Evolutionary conservation across 2,888 invertebrate species (phyloP).

Genomic region (Lithophane ornitopus): DNA sequence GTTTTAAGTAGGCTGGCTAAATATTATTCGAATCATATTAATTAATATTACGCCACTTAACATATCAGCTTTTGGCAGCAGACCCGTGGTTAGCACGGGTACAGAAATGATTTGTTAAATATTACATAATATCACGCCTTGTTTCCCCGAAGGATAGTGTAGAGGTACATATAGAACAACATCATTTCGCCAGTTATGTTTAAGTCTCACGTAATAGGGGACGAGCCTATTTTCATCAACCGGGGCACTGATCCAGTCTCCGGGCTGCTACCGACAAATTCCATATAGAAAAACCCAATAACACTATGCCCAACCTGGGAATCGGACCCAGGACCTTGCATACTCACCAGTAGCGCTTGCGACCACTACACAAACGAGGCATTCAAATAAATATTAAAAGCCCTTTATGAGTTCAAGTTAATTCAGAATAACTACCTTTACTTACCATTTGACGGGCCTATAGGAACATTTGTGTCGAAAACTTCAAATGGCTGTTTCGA

Average conservation of each 20-base stretch:
- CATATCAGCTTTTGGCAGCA: background rate
- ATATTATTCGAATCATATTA: conserved; percentile 30
- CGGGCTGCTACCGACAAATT: too few relatives aligned
- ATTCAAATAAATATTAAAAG: conserved; percentile 11
- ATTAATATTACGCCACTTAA: conserved; percentile 30
- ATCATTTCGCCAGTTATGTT: too few relatives aligned
- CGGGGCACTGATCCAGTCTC: too few relatives aligned
- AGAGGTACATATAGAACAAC: too few relatives aligned
- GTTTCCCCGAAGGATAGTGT: too few relatives aligned
- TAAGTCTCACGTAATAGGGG: too few relatives aligned
- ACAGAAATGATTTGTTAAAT: conserved; percentile 17
- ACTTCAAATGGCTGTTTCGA: conserved; percentile 17
- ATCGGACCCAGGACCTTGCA: too few relatives aligned
- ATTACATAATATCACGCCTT: background rate
- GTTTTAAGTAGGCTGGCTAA: conserved; percentile 57
- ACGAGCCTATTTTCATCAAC: too few relatives aligned
- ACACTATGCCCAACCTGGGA: too few relatives aligned
- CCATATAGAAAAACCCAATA: too few relatives aligned
- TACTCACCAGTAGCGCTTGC: too few relatives aligned
- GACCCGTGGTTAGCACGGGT: background rate
- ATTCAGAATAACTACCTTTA: conserved; percentile 26
- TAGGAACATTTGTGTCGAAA: background rate
- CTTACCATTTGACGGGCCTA: background rate
- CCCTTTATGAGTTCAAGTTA: conserved; percentile 1
- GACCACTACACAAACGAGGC: too few relatives aligned